Percentiles rank a stretch among this genome's conserved stretches.
Conservation (phyloP, 2,113 vertebrate genomes). For the Pheucticus melanocephalus region DNA sequence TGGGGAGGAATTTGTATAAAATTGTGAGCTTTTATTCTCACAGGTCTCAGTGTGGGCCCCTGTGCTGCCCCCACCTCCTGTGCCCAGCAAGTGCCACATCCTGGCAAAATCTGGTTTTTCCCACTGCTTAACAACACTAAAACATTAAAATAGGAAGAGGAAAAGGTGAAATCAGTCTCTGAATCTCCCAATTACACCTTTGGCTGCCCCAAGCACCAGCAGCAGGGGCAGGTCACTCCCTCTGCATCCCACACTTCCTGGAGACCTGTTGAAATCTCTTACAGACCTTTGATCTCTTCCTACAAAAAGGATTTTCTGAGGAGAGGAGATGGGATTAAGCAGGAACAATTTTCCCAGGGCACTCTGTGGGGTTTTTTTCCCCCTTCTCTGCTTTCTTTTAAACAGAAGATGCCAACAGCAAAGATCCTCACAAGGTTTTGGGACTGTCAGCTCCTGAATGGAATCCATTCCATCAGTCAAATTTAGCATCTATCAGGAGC, state of each 20-base stretch:
- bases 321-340: slow-evolving; percentile 49
- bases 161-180: background rate
- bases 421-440: background rate
- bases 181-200: slow-evolving; percentile 28
- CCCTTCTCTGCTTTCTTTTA: background rate
- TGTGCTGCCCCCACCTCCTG: accelerated
- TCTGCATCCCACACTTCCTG: background rate
- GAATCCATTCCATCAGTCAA: slow-evolving; percentile 37
- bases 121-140: background rate
- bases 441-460: slow-evolving; percentile 7
- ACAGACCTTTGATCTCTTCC: slow-evolving; percentile 65
- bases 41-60: background rate
- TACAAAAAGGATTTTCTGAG: slow-evolving; percentile 43
- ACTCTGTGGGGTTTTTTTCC: background rate
- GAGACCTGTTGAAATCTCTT: slow-evolving; percentile 62
- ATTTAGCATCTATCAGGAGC: slow-evolving; percentile 42
- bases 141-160: background rate
- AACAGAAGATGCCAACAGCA: background rate
- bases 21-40: background rate
- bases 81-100: background rate
- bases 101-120: background rate
- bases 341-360: slow-evolving; percentile 40
- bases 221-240: background rate
- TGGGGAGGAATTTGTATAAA: background rate
- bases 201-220: background rate